Conservation (phyloP, 2,888 invertebrate genomes). For the Tinea trinotella region DNA sequence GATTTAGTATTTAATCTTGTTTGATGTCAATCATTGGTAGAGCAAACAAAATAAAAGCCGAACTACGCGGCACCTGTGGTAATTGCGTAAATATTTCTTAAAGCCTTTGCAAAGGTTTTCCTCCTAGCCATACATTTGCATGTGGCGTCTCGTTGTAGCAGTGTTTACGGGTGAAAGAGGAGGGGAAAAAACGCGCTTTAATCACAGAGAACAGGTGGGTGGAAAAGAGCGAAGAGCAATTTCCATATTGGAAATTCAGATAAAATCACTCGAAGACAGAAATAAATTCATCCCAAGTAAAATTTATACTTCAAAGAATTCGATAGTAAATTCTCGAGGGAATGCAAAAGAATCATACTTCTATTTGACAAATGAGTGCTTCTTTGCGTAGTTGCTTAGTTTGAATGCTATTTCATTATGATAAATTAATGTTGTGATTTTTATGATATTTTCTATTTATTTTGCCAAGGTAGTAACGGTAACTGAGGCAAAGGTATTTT, state of each 20-base stretch:
- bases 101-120: slow-evolving; percentile 46
- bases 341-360: background rate
- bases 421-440: background rate
- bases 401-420: background rate
- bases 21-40: slow-evolving; percentile 15
- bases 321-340: slow-evolving; percentile 1
- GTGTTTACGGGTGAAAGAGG: slow-evolving; percentile 31
- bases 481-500: too few relatives aligned
- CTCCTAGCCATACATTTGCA: slow-evolving; percentile 49
- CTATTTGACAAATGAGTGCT: slow-evolving; percentile 6
- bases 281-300: slow-evolving; percentile 15
- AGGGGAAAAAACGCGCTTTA: slow-evolving; percentile 48
- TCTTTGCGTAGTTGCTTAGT: background rate
- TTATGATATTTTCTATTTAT: too few relatives aligned
- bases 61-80: slow-evolving; percentile 8
- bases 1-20: slow-evolving; percentile 5
- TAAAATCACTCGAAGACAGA: slow-evolving; percentile 38
- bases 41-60: slow-evolving; percentile 18
- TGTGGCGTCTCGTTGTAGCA: slow-evolving; percentile 33
- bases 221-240: slow-evolving; percentile 42
- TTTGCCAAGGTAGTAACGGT: too few relatives aligned
- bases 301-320: slow-evolving; percentile 9
- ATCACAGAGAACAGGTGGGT: slow-evolving; percentile 58
- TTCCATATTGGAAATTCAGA: slow-evolving; percentile 62
- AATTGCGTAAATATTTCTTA: slow-evolving; percentile 44